A percentile compares a stretch with the other conserved stretches of the same genome.
phyloP scores from a whole-genome alignment of 1,140 invertebrate genomes.

The Acyrthosiphon pisum region DNA sequence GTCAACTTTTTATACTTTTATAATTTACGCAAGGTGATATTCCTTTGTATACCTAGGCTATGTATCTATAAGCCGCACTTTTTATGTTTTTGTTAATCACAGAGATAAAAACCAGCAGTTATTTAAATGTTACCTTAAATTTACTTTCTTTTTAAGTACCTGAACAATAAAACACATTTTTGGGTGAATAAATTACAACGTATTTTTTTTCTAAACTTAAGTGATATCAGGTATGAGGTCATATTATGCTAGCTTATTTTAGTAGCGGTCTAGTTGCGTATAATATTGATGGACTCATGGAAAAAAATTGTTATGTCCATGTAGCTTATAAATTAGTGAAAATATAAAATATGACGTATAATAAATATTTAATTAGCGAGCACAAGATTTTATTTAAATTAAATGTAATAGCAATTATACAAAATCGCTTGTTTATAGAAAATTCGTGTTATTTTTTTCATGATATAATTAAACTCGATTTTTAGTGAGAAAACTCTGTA shows the following conservation, averaged over 20 bases:
- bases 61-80: neutral
- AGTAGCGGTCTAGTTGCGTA: neutral
- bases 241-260: neutral
- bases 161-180: neutral
- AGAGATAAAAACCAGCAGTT: neutral
- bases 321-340: neutral
- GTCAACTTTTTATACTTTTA: neutral
- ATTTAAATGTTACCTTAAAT: neutral
- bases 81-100: neutral
- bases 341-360: neutral
- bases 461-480: neutral
- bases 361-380: neutral
- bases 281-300: neutral
- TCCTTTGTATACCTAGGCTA: neutral
- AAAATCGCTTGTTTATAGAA: neutral
- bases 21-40: neutral
- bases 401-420: neutral
- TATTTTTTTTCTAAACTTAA: neutral
- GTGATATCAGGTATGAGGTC: neutral
- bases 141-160: constrained; percentile 1
- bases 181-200: neutral
- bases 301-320: neutral
- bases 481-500: neutral
- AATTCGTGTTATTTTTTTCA: no score
- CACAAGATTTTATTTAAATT: neutral